phyloP scores from a whole-genome alignment of 2,888 invertebrate species.

The Pharmacophagus antenor region DNA sequence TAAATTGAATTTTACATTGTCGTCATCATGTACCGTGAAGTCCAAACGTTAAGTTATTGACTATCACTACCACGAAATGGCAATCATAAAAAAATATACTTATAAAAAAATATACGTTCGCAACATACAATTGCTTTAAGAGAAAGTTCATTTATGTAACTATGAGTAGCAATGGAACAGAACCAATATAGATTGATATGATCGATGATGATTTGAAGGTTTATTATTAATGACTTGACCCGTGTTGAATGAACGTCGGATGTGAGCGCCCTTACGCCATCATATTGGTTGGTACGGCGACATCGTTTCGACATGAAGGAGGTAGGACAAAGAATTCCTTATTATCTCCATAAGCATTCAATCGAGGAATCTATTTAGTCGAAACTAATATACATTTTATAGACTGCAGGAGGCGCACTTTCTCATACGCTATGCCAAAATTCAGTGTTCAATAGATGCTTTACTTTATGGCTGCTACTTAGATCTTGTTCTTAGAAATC shows the following conservation, averaged over 20 bases:
- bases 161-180: slow-evolving; percentile 61
- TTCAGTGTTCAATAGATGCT: slow-evolving; percentile 47
- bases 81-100: slow-evolving; percentile 28
- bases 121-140: slow-evolving; percentile 42
- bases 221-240: slow-evolving; percentile 47
- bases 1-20: slow-evolving; percentile 9
- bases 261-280: background rate
- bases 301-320: slow-evolving; percentile 49
- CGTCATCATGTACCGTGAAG: slow-evolving; percentile 14
- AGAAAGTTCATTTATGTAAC: slow-evolving; percentile 71
- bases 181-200: slow-evolving; percentile 60
- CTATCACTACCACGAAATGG: slow-evolving; percentile 25
- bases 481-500: slow-evolving; percentile 34
- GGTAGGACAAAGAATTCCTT: slow-evolving; percentile 54
- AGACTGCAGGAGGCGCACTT: slow-evolving; percentile 52
- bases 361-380: slow-evolving; percentile 69
- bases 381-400: slow-evolving; percentile 63
- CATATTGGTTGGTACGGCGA: slow-evolving; percentile 37
- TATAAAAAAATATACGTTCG: no score
- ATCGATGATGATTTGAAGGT: slow-evolving; percentile 51
- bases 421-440: slow-evolving; percentile 64
- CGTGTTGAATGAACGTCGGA: slow-evolving; percentile 45
- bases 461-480: slow-evolving; percentile 48
- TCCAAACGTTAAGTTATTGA: slow-evolving; percentile 31
- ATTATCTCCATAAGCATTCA: slow-evolving; percentile 68